A percentile compares a stretch with the other conserved stretches of the same genome.
Evolutionary conservation across 2,888 invertebrate species (phyloP).

Genomic region (Tenodera sinensis): DNA sequence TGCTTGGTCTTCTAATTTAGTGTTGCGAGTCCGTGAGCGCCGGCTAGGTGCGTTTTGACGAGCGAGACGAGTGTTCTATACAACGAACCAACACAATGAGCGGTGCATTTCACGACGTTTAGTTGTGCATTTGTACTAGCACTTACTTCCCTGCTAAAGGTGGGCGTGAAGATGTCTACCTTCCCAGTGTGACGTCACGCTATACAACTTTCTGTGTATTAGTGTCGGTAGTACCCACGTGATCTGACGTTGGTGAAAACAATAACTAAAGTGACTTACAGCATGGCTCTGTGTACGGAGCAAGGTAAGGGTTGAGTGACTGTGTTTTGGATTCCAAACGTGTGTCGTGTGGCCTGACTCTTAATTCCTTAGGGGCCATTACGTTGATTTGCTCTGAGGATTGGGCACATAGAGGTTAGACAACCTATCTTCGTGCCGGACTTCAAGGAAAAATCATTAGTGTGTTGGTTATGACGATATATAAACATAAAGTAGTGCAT

Average conservation of each 20-base stretch:
- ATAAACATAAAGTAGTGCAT: too few species aligned
- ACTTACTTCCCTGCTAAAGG: too few species aligned
- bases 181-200: background rate
- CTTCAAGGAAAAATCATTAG: too few species aligned
- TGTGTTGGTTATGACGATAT: too few species aligned
- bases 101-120: background rate
- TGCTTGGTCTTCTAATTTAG: slow-evolving; percentile 28
- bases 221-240: background rate
- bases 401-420: background rate
- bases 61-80: background rate
- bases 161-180: too few species aligned
- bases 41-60: slow-evolving; percentile 23
- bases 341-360: slow-evolving; percentile 2
- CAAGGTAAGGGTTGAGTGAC: background rate
- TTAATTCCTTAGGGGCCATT: slow-evolving; percentile 19
- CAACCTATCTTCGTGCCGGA: too few species aligned
- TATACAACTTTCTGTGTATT: background rate
- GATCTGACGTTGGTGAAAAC: background rate
- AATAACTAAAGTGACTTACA: background rate
- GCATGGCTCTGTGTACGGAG: background rate
- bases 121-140: background rate
- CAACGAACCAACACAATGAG: background rate
- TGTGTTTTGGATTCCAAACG: background rate
- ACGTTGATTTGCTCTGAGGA: slow-evolving; percentile 20
- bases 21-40: slow-evolving; percentile 21